Evolutionary conservation across 2,888 invertebrate genomes (phyloP), one percentile per base, ranked within the genome.

Genomic region (Corbicula japonica): DNA sequence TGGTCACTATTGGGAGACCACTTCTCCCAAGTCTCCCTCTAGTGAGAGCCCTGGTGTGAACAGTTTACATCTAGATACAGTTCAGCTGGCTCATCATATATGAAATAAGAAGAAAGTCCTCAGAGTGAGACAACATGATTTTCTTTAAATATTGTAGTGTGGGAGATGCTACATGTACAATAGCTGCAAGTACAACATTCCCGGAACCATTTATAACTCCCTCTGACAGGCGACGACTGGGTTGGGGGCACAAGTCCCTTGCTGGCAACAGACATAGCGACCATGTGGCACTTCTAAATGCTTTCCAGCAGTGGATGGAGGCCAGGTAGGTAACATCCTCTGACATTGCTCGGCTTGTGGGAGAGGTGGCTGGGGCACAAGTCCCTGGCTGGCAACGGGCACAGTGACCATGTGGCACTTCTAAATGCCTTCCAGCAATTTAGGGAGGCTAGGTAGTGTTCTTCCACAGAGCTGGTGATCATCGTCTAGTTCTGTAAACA

Each of bases 151-250:
- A 12, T 71, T 82, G 28, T 79, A 96, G 96, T 84, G 96, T 97
- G 80, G 98, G 98, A 0, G 98, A 98, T 92, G 96, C 98, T 0
- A 94, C 98, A 62, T 97, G 97, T 12, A 97, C 97, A 0, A 97
- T 99, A 95, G 98, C 99, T 0, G 98, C 99, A 18, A 98, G 98
- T 93, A 97, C 98, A 46, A 98, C 98, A 0, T 98, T 98, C 93
- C 98, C 98, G 0, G 98, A 99, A 94, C 97, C 99, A 4, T 99
- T 98, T 93, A 95, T 96, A 2, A 95, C 91, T 0, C 93, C 92
- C 0, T 87, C 90, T 83, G 94, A 94, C 85, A 93, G 94, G 63
- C 95, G 97, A 6, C 95, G 98, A 21, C 94, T 99, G 76, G 96
- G 96, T 10, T 95, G 95, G 87, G 97, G 97, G 86, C 99, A 99